Percentiles rank a stretch among this genome's conserved stretches.
These are phyloP conservation scores for Colletes latitarsis DNA, from an alignment of 1,140 invertebrate species.

Conservation along the genomic window DNA sequence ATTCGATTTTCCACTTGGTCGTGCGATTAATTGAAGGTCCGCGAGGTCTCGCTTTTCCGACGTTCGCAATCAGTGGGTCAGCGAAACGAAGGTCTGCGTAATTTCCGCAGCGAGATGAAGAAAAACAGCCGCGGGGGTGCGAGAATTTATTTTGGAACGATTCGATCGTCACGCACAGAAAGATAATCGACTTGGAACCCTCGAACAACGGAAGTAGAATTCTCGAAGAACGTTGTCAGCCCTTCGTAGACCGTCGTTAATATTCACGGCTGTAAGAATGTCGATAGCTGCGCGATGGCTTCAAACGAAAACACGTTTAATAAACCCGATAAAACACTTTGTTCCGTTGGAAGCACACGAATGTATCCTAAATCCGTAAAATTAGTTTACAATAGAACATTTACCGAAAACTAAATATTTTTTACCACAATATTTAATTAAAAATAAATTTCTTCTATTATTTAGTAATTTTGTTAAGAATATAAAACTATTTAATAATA, in stretches of 20 bases:
- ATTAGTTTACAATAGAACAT: too few species aligned
- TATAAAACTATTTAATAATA: too few species aligned
- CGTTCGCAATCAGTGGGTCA: background rate
- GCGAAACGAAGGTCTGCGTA: background rate
- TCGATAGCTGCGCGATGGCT: slow-evolving; percentile 15
- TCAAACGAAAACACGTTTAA: slow-evolving; percentile 48
- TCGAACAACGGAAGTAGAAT: slow-evolving; percentile 30
- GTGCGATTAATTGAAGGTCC: slow-evolving; percentile 2
- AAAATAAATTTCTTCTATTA: too few species aligned
- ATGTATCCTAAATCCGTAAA: slow-evolving; percentile 8
- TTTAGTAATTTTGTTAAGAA: too few species aligned
- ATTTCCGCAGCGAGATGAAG: background rate
- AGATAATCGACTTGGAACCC: slow-evolving; percentile 29
- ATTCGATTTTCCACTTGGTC: background rate
- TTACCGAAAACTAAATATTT: too few species aligned
- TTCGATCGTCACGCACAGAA: slow-evolving; percentile 7
- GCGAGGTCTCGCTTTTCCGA: background rate
- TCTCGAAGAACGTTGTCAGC: slow-evolving; percentile 23
- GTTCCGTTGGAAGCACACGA: background rate
- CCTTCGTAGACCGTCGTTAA: slow-evolving; percentile 53
- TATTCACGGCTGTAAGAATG: slow-evolving; percentile 54
- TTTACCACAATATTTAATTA: too few species aligned
- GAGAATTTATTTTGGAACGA: background rate
- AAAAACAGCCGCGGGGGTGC: background rate
- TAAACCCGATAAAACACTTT: slow-evolving; percentile 16